Evolutionary conservation across 1,140 invertebrate genomes (phyloP).

Genomic region (Drosophila azteca): DNA sequence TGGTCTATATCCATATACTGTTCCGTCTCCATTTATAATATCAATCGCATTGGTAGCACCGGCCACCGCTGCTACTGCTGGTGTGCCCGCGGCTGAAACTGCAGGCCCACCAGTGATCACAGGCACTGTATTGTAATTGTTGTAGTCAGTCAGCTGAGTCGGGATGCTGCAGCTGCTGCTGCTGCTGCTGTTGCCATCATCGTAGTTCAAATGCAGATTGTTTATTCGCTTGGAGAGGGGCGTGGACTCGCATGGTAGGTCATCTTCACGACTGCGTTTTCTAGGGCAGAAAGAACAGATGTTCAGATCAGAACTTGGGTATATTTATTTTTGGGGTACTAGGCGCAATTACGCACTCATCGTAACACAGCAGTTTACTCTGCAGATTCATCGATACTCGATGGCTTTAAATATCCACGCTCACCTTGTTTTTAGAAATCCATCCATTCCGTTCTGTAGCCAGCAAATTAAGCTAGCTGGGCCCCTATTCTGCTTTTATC

Average conservation of each 20-base stretch:
- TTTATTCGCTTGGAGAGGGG: conserved; percentile 82
- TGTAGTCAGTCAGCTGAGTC: conserved; percentile 48
- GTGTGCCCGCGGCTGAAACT: neutral
- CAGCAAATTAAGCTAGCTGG: conserved; percentile 19
- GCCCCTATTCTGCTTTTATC: conserved; percentile 27
- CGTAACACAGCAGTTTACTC: neutral
- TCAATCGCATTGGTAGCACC: neutral
- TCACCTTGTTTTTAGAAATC: conserved; percentile 59
- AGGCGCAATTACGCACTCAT: neutral
- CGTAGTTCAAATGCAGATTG: conserved; percentile 77
- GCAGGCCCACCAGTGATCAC: conserved; percentile 10
- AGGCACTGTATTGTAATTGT: conserved; percentile 47
- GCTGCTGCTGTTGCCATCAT: conserved; percentile 71
- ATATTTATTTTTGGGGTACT: neutral
- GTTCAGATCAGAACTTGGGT: neutral
- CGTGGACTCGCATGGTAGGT: conserved; percentile 70
- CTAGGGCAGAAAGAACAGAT: conserved; percentile 25
- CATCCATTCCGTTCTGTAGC: conserved; percentile 55
- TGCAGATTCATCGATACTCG: too few relatives aligned
- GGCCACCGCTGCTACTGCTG: conserved; percentile 2
- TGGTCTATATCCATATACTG: conserved; percentile 66
- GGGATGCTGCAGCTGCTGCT: conserved; percentile 68
- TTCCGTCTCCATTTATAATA: too few relatives aligned
- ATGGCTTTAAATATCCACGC: neutral
- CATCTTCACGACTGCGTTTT: conserved; percentile 81